These are phyloP conservation scores for Xanthorhoe spadicearia DNA, from an alignment of 2,888 invertebrate species.

Conservation along the genomic window DNA sequence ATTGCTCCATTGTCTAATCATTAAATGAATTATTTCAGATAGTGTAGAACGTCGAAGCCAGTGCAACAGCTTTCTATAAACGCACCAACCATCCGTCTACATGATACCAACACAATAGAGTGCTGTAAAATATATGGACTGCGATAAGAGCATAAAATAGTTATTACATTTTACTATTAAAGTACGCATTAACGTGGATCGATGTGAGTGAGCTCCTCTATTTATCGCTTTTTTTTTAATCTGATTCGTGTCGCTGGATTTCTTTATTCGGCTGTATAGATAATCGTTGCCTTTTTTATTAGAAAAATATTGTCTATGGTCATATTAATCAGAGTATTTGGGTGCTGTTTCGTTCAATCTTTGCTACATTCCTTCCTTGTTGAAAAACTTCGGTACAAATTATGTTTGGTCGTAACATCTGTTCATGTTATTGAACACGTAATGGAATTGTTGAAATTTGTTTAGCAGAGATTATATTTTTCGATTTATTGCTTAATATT, in stretches of 20 bases:
- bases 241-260: conserved; percentile 54
- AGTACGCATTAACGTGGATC: conserved; percentile 68
- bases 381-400: conserved; percentile 61
- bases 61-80: conserved; percentile 72
- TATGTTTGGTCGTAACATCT: conserved; percentile 46
- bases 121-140: conserved; percentile 69
- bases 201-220: conserved; percentile 73
- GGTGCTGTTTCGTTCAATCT: conserved; percentile 67
- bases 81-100: conserved; percentile 67
- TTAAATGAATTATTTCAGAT: conserved; percentile 64
- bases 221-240: conserved; percentile 40
- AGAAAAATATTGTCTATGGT: conserved; percentile 40
- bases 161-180: conserved; percentile 73
- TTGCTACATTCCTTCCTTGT: conserved; percentile 74
- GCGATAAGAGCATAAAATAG: conserved; percentile 63
- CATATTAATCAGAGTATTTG: conserved; percentile 49
- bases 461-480: conserved; percentile 81
- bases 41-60: conserved; percentile 65
- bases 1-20: too few species aligned
- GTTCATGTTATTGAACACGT: conserved; percentile 48
- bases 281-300: conserved; percentile 36
- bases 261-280: conserved; percentile 45
- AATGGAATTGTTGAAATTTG: conserved; percentile 78
- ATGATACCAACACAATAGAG: conserved; percentile 56
- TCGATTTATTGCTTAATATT: conserved; percentile 73